A percentile compares a stretch with the other conserved stretches of the same genome.
These are phyloP conservation scores for Brachionus paranguensis DNA, from an alignment of 1,140 invertebrate genomes.

Conservation along the genomic window DNA sequence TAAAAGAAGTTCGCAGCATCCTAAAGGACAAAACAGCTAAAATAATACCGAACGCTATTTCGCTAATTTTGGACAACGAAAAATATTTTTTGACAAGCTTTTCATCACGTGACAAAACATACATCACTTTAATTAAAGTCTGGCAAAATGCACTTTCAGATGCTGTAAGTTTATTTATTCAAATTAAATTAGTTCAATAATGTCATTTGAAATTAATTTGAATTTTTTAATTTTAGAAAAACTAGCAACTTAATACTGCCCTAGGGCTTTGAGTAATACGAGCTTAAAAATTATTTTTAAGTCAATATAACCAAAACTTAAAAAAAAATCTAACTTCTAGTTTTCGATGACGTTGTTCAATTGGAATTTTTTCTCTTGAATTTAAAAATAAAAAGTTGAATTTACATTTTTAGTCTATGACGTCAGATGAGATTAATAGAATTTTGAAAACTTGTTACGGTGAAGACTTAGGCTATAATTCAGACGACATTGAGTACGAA, in stretches of 20 bases:
- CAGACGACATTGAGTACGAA: slow-evolving; percentile 24
- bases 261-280: neutral
- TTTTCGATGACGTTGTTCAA: neutral
- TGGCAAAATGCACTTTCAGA: slow-evolving; percentile 91
- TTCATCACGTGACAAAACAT: slow-evolving; percentile 80
- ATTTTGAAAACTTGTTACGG: slow-evolving; percentile 32
- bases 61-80: slow-evolving; percentile 65
- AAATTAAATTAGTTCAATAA: neutral
- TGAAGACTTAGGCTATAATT: slow-evolving; percentile 33
- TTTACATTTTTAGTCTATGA: slow-evolving; percentile 21
- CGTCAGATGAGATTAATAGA: neutral
- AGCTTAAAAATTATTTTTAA: neutral
- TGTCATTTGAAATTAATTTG: neutral
- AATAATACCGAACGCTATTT: slow-evolving; percentile 89
- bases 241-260: neutral
- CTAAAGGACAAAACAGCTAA: slow-evolving; percentile 85
- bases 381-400: neutral
- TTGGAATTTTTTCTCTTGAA: no score
- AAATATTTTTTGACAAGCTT: slow-evolving; percentile 90
- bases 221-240: neutral
- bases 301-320: slow-evolving; percentile 58
- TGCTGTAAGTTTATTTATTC: slow-evolving; percentile 59
- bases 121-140: slow-evolving; percentile 84
- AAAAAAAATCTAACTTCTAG: slow-evolving; percentile 65
- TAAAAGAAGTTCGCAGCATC: slow-evolving; percentile 81